These are phyloP conservation scores for Marmota monax DNA, from an alignment of 2,113 vertebrate genomes.

Conservation along the genomic window DNA sequence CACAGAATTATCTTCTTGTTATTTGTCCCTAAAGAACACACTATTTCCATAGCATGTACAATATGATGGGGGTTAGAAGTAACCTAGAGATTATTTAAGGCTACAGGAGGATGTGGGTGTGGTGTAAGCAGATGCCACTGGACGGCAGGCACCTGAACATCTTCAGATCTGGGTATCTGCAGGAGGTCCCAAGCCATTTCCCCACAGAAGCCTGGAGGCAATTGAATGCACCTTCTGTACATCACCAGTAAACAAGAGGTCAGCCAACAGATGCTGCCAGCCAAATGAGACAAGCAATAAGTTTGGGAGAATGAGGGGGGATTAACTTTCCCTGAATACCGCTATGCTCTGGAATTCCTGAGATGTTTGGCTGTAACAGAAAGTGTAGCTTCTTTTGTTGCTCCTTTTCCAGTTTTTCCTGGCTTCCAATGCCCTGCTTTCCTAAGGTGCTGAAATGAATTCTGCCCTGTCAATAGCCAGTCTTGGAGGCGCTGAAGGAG, in stretches of 20 bases:
- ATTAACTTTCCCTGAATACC: neutral
- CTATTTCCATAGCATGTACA: neutral
- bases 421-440: neutral
- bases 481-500: constrained; percentile 63
- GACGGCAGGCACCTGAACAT: neutral
- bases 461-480: neutral
- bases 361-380: neutral
- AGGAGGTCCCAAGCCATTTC: neutral
- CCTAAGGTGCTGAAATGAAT: neutral
- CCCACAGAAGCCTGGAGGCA: neutral
- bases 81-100: neutral
- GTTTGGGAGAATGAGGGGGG: fast-evolving
- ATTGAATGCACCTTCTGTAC: too few relatives aligned
- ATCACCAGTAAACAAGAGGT: neutral
- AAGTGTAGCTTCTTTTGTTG: neutral
- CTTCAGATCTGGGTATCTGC: neutral
- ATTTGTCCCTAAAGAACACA: neutral
- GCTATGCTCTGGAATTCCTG: neutral
- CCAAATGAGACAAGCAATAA: neutral
- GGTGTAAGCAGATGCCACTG: neutral
- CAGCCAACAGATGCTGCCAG: neutral
- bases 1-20: neutral
- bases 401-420: neutral
- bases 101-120: neutral
- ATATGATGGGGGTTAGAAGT: too few relatives aligned